Percentiles rank a stretch among this genome's conserved stretches.
phyloP scores from a whole-genome alignment of 2,888 invertebrate genomes.

The Mesochorus sp. region DNA sequence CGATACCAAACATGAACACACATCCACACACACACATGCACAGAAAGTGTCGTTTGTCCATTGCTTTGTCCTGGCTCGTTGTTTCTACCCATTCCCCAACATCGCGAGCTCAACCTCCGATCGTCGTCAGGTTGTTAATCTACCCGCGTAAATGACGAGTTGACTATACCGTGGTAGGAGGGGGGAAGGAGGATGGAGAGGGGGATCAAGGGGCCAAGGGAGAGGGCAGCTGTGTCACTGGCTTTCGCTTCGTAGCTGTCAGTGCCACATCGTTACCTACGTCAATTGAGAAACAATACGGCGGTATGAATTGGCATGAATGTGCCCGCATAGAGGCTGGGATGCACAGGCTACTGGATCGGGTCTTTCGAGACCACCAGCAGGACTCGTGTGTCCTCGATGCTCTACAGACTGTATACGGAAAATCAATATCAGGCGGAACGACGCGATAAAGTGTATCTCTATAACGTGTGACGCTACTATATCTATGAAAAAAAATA shows the following conservation, averaged over 20 bases:
- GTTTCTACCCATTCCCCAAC: slow-evolving; percentile 9
- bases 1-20: not conserved
- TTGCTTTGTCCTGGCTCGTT: slow-evolving; percentile 11
- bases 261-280: slow-evolving; percentile 63
- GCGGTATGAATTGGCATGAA: slow-evolving; percentile 59
- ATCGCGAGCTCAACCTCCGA: not conserved
- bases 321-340: slow-evolving; percentile 61
- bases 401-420: slow-evolving; percentile 25
- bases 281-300: slow-evolving; percentile 65
- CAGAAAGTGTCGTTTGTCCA: slow-evolving; percentile 17
- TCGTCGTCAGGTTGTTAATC: slow-evolving; percentile 50
- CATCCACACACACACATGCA: too few relatives aligned
- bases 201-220: not conserved
- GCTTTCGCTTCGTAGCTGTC: slow-evolving; percentile 52
- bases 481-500: too few relatives aligned
- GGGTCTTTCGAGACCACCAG: slow-evolving; percentile 14
- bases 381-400: slow-evolving; percentile 35
- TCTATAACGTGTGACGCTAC: slow-evolving; percentile 19
- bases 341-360: slow-evolving; percentile 27
- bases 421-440: slow-evolving; percentile 57
- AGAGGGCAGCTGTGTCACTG: not conserved
- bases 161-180: slow-evolving; percentile 17
- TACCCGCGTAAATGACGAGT: slow-evolving; percentile 50
- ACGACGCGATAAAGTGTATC: slow-evolving; percentile 44
- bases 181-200: not conserved